Conservation (phyloP, 2,797 vertebrate species). For the Lagodon rhomboides region DNA sequence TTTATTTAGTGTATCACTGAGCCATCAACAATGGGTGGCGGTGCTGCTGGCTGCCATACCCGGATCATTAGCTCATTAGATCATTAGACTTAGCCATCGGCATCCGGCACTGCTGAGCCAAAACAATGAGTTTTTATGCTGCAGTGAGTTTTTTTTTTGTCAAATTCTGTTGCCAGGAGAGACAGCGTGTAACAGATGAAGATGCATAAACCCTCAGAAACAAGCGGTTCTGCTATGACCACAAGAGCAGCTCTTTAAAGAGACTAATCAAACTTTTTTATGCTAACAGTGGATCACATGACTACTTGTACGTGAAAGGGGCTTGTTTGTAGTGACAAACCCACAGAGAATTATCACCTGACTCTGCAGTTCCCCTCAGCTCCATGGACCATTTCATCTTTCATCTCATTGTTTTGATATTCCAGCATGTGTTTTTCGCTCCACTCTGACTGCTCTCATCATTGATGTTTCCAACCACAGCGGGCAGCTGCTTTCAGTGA, state of each 20-base stretch:
- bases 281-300: not conserved
- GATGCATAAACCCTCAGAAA: not conserved
- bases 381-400: not conserved
- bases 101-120: conserved; percentile 26
- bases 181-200: not conserved
- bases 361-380: not conserved
- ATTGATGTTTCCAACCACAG: not conserved
- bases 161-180: conserved; percentile 11
- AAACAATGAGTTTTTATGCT: conserved; percentile 24
- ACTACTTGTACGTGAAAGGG: not conserved
- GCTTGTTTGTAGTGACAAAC: not conserved
- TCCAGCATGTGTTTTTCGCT: not conserved
- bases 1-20: conserved; percentile 20
- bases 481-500: not conserved
- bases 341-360: not conserved
- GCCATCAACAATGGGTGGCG: conserved; percentile 29
- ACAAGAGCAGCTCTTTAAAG: not conserved
- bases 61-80: conserved; percentile 52
- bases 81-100: conserved; percentile 52
- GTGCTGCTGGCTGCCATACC: conserved; percentile 20
- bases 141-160: conserved; percentile 28
- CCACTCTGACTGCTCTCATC: conserved; percentile 2
- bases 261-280: not conserved
- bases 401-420: conserved; percentile 1
- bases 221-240: not conserved